Evolutionary conservation across 2,888 invertebrate genomes (phyloP).

Genomic region (Actias luna): DNA sequence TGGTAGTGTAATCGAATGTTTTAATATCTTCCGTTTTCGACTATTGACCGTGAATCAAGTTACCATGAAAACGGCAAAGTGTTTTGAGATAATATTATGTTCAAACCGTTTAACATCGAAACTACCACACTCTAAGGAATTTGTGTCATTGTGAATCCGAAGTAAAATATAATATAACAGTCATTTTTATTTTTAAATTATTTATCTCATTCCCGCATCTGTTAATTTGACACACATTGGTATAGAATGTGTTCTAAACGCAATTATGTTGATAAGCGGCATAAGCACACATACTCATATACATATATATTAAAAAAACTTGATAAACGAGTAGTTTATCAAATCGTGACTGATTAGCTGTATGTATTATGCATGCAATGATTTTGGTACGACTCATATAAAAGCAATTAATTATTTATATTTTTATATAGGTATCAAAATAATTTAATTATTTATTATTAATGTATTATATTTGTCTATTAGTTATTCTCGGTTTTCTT

Average conservation of each 20-base stretch:
- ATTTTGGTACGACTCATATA: not conserved
- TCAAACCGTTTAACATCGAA: not conserved
- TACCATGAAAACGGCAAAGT: constrained; percentile 10
- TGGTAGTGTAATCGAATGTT: constrained; percentile 18
- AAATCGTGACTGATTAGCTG: not conserved
- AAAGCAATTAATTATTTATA: not conserved
- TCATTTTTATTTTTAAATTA: not conserved
- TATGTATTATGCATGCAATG: not conserved
- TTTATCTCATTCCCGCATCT: not conserved
- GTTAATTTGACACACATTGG: not conserved
- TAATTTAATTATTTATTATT: too few species aligned
- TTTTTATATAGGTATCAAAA: too few species aligned
- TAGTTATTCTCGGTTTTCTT: too few species aligned
- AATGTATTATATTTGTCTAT: too few species aligned
- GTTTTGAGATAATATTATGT: not conserved
- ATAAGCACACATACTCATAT: not conserved
- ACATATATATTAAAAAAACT: not conserved
- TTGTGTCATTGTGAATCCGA: not conserved
- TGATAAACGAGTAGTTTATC: not conserved
- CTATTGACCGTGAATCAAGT: constrained; percentile 28
- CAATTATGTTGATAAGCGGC: not conserved
- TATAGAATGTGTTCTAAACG: not conserved
- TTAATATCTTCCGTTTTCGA: constrained; percentile 15
- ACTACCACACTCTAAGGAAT: not conserved
- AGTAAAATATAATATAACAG: not conserved